A percentile compares a stretch with the other conserved stretches of the same genome.
These are phyloP conservation scores for Lepus americanus DNA, from an alignment of 2,113 vertebrate genomes.

Conservation along the genomic window DNA sequence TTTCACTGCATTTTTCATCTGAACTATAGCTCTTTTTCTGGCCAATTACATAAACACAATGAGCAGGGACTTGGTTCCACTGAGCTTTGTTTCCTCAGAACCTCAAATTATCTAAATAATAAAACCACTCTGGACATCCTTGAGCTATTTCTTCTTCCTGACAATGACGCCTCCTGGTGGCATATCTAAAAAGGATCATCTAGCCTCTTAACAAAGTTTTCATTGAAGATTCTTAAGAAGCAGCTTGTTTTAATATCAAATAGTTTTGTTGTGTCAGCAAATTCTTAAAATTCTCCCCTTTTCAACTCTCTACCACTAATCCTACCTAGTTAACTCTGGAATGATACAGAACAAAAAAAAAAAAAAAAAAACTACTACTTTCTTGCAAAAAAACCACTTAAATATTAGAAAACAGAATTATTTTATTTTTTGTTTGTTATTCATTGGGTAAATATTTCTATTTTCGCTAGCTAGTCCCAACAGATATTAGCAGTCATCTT, in stretches of 20 bases:
- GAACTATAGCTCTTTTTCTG: background rate
- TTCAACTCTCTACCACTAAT: slow-evolving; percentile 48
- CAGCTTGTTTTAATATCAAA: slow-evolving; percentile 44
- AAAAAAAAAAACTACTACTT: slow-evolving; percentile 45
- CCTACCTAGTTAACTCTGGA: slow-evolving; percentile 14
- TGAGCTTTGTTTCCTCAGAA: background rate
- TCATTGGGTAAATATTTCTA: slow-evolving; percentile 35
- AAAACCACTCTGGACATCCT: background rate
- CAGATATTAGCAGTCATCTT: background rate
- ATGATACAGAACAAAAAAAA: slow-evolving; percentile 50
- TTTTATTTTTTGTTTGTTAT: slow-evolving; percentile 27
- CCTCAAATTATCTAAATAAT: slow-evolving; percentile 4
- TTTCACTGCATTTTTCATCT: background rate
- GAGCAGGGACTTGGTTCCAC: background rate
- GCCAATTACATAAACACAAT: background rate
- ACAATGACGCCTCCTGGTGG: background rate
- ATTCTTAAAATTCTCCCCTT: slow-evolving; percentile 56
- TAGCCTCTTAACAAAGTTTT: slow-evolving; percentile 18
- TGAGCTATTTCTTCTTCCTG: background rate
- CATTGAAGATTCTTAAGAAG: slow-evolving; percentile 35
- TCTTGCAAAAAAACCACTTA: slow-evolving; percentile 45
- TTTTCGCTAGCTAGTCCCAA: slow-evolving; percentile 28
- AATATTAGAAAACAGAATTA: slow-evolving; percentile 56
- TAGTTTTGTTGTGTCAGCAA: slow-evolving; percentile 13
- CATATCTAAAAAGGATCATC: background rate